These are phyloP conservation scores for Hylaeus volcanicus DNA, from an alignment of 1,140 invertebrate genomes.

Conservation along the genomic window DNA sequence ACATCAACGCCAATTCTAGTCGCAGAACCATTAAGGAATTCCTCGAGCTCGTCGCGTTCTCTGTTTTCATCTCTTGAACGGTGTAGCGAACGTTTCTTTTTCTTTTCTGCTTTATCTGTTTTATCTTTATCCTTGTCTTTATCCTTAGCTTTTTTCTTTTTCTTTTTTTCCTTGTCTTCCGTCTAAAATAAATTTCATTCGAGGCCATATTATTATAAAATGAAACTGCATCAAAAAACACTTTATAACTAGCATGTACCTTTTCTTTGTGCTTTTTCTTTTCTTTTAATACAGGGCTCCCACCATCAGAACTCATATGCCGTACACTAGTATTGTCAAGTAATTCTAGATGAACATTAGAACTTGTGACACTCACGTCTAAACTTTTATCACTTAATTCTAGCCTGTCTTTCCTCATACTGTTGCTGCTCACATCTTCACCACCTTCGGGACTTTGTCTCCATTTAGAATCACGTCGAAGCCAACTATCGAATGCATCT, in stretches of 20 bases:
- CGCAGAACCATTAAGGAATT: constrained; percentile 84
- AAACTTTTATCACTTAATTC: constrained; percentile 81
- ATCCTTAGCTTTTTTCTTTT: constrained; percentile 79
- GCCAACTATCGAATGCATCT: constrained; percentile 82
- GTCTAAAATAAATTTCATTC: constrained; percentile 73
- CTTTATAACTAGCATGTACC: constrained; percentile 56
- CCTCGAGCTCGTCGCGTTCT: constrained; percentile 83
- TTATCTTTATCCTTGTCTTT: constrained; percentile 79
- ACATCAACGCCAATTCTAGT: constrained; percentile 76
- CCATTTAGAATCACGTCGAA: constrained; percentile 82
- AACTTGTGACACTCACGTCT: constrained; percentile 81
- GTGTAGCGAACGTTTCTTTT: constrained; percentile 76
- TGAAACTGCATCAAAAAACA: background rate
- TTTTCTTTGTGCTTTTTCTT: constrained; percentile 83
- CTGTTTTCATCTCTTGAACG: constrained; percentile 77
- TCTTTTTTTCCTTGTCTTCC: constrained; percentile 82
- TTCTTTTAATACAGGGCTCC: constrained; percentile 79
- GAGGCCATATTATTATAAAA: background rate
- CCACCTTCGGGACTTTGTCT: constrained; percentile 84
- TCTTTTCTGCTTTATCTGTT: constrained; percentile 73
- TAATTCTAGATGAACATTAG: constrained; percentile 82
- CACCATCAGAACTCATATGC: constrained; percentile 77
- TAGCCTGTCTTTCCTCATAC: constrained; percentile 77
- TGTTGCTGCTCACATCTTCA: constrained; percentile 81
- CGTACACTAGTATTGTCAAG: constrained; percentile 79